Percentiles rank a stretch among this genome's conserved stretches.
These are phyloP conservation scores for Oreochromis mossambicus DNA, from an alignment of 2,797 vertebrate species.

Conservation along the genomic window DNA sequence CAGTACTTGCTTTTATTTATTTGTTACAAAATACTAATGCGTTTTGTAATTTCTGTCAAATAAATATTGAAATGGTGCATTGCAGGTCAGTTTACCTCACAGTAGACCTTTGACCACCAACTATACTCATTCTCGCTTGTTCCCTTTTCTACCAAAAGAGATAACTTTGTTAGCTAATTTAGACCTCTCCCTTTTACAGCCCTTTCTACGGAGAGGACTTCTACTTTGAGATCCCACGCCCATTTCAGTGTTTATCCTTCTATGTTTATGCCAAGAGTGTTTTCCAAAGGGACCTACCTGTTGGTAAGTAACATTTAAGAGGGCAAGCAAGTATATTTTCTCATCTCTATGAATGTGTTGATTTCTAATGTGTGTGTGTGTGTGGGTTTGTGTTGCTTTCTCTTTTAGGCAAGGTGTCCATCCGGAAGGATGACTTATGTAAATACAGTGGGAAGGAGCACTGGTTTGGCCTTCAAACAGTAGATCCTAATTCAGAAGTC, in stretches of 20 bases:
- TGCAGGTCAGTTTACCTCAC: background rate
- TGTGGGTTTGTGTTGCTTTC: background rate
- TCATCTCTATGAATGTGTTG: background rate
- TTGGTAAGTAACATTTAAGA: constrained; percentile 81
- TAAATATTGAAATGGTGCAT: background rate
- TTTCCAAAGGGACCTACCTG: constrained; percentile 90
- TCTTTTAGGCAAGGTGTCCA: constrained; percentile 89
- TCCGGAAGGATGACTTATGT: constrained; percentile 94
- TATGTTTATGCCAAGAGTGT: constrained; percentile 96
- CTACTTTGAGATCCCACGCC: constrained; percentile 97
- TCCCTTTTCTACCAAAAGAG: background rate
- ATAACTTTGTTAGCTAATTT: background rate
- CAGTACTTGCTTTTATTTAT: background rate
- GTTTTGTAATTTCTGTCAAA: background rate
- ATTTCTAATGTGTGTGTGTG: background rate
- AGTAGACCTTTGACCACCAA: background rate
- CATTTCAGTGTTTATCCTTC: constrained; percentile 98
- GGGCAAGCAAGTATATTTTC: background rate
- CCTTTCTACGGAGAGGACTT: constrained; percentile 98
- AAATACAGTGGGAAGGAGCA: constrained; percentile 90
- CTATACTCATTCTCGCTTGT: background rate
- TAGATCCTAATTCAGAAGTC: constrained; percentile 96
- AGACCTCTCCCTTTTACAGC: constrained; percentile 69
- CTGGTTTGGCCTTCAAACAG: constrained; percentile 93
- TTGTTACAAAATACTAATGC: background rate